phyloP scores from a whole-genome alignment of 2,797 vertebrate genomes.

The Alauda arvensis region DNA sequence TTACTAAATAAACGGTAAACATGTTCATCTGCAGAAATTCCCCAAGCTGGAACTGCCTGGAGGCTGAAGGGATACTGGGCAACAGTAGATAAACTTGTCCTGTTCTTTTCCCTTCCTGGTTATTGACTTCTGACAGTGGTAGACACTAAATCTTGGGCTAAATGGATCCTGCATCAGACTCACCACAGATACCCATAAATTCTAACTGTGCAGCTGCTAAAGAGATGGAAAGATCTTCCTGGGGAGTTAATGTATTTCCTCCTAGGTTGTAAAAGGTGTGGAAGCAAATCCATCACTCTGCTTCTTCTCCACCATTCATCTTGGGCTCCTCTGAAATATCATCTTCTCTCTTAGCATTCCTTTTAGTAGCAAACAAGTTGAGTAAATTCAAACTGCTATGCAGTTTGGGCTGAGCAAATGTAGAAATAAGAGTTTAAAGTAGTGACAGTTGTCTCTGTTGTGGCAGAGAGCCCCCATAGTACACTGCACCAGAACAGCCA shows the following conservation, averaged over 20 bases:
- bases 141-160: not conserved
- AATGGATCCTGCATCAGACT: not conserved
- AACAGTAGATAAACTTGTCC: not conserved
- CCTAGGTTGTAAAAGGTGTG: not conserved
- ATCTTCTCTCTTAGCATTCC: not conserved
- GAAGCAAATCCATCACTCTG: not conserved
- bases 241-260: not conserved
- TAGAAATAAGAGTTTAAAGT: not conserved
- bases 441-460: not conserved
- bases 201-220: not conserved
- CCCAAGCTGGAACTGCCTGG: not conserved
- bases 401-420: not conserved
- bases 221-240: not conserved
- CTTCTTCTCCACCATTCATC: not conserved
- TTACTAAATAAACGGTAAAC: not conserved
- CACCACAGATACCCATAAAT: not conserved
- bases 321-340: not conserved
- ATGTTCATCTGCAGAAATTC: not conserved
- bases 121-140: not conserved
- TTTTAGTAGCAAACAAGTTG: not conserved
- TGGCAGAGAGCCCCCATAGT: fast-evolving
- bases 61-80: not conserved
- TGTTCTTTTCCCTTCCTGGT: not conserved
- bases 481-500: not conserved
- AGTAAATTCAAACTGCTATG: not conserved